A percentile compares a stretch with the other conserved stretches of the same genome.
phyloP scores from a whole-genome alignment of 2,797 vertebrate genomes.

The Pseudomugil gertrudae region DNA sequence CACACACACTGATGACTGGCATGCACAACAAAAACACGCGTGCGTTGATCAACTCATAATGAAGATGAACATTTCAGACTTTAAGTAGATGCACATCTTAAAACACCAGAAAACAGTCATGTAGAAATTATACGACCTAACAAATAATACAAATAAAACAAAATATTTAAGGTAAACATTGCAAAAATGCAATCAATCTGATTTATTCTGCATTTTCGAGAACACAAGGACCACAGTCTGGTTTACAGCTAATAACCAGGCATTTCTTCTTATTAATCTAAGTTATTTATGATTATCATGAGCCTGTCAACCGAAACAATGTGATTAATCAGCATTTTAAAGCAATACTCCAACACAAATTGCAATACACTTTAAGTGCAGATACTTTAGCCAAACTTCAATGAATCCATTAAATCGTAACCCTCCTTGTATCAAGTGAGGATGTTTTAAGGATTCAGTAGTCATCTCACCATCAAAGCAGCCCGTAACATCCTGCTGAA shows the following conservation, averaged over 20 bases:
- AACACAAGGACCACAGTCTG: not conserved
- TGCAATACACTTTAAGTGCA: no score
- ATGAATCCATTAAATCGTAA: not conserved
- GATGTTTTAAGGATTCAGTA: not conserved
- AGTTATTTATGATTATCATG: no score
- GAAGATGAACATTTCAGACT: conserved; percentile 32
- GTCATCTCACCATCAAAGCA: not conserved
- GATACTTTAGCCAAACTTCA: not conserved
- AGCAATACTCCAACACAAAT: no score
- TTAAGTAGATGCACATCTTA: conserved; percentile 16
- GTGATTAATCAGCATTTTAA: no score
- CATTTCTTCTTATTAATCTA: no score
- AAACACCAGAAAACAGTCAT: conserved; percentile 20
- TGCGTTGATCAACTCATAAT: conserved; percentile 5
- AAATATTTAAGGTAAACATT: not conserved
- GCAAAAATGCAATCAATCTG: not conserved
- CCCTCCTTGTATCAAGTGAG: not conserved
- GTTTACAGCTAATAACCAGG: no score
- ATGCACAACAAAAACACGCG: conserved; percentile 42
- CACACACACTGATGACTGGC: conserved; percentile 24
- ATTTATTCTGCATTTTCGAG: not conserved
- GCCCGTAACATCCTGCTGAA: not conserved
- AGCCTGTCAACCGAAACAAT: no score
- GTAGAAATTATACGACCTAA: not conserved
- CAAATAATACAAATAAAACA: conserved; percentile 4